Conservation (phyloP, 2,113 vertebrate genomes). For the Marcusenius ussheri region DNA sequence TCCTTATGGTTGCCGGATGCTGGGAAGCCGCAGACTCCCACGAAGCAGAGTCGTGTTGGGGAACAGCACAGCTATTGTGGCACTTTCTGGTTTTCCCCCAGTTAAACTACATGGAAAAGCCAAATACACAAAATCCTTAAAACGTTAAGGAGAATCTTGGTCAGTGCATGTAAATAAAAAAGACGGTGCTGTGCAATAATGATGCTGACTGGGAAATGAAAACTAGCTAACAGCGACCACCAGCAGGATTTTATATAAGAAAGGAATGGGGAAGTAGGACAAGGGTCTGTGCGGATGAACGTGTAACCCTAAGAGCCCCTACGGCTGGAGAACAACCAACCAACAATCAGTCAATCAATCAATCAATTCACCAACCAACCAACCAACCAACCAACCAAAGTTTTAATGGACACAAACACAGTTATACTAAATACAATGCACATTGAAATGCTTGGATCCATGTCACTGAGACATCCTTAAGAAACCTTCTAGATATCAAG, state of each 20-base stretch:
- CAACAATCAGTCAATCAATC: neutral
- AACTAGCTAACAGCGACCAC: neutral
- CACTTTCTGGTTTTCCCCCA: neutral
- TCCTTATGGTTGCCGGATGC: neutral
- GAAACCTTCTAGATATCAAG: neutral
- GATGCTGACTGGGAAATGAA: neutral
- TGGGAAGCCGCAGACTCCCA: neutral
- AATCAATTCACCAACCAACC: neutral
- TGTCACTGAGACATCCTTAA: neutral
- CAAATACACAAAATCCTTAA: neutral
- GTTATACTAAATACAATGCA: neutral
- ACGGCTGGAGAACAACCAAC: neutral
- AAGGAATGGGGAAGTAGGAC: neutral
- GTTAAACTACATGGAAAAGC: neutral
- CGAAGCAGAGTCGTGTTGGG: neutral
- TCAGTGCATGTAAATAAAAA: neutral
- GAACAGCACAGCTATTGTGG: neutral
- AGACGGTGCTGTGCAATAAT: neutral
- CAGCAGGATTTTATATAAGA: neutral
- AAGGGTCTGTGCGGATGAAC: neutral
- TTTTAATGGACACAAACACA: neutral
- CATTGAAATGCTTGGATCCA: neutral
- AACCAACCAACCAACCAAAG: neutral
- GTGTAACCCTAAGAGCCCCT: neutral
- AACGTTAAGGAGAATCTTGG: neutral